Conservation (phyloP, 2,888 invertebrate genomes). For the Meiosimyza platycephala region DNA sequence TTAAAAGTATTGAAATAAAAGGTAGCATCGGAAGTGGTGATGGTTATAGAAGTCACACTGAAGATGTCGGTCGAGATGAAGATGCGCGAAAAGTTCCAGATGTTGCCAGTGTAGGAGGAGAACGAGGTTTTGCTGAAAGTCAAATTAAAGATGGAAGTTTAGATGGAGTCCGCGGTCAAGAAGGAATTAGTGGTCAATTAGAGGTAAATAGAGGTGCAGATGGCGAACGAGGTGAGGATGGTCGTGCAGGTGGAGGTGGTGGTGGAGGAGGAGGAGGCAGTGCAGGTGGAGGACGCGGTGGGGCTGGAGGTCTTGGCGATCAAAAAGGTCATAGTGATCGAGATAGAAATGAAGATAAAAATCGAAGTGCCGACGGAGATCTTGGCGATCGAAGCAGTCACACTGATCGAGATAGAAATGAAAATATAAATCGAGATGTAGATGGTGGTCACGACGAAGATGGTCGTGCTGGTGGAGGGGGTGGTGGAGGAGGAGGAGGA, state of each 20-base stretch:
- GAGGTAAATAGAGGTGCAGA: conserved; percentile 68
- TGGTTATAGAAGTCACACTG: conserved; percentile 61
- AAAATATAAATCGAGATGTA: conserved; percentile 49
- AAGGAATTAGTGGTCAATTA: conserved; percentile 63
- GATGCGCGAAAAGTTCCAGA: conserved; percentile 32
- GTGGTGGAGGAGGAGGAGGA: conserved; percentile 36
- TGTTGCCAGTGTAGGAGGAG: conserved; percentile 36
- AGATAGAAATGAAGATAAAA: conserved; percentile 68
- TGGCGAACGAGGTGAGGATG: conserved; percentile 32
- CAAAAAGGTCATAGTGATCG: conserved; percentile 54
- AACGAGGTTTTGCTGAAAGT: conserved; percentile 35
- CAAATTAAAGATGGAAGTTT: conserved; percentile 47
- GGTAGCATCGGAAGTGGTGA: conserved; percentile 52
- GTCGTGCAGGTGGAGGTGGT: conserved; percentile 32
- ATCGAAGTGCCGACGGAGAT: conserved; percentile 29
- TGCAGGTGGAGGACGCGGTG: conserved; percentile 28
- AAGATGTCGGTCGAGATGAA: conserved; percentile 68
- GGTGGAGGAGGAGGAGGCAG: conserved; percentile 34
- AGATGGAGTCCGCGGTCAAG: conserved; percentile 39
- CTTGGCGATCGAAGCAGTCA: conserved; percentile 32
- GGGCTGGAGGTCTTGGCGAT: conserved; percentile 17
- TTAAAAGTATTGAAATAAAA: conserved; percentile 25
- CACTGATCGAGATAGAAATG: conserved; percentile 52
- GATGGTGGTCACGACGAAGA: conserved; percentile 56
- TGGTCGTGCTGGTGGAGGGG: conserved; percentile 68